These are phyloP conservation scores for Chaetura pelagica DNA, from an alignment of 2,113 vertebrate genomes.

Conservation along the genomic window DNA sequence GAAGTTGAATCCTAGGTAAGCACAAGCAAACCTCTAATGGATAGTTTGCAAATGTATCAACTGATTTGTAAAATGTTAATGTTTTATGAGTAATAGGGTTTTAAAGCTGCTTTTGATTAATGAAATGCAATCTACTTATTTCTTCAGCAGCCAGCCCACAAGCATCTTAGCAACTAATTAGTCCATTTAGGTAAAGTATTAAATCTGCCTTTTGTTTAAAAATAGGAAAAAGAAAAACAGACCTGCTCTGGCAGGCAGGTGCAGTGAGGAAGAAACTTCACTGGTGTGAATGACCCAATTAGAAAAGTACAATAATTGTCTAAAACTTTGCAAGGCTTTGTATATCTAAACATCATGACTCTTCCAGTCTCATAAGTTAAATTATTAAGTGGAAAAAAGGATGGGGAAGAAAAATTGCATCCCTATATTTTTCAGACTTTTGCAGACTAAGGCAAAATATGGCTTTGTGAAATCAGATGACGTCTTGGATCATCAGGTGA, in stretches of 20 bases:
- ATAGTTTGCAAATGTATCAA: neutral
- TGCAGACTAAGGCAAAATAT: neutral
- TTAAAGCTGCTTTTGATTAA: conserved; percentile 75
- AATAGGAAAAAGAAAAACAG: conserved; percentile 7
- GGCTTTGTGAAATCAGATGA: neutral
- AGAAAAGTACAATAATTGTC: neutral
- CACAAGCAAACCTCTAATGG: conserved; percentile 34
- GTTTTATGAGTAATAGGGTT: conserved; percentile 61
- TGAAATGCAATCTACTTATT: conserved; percentile 70
- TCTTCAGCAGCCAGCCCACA: conserved; percentile 40
- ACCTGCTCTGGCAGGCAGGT: neutral
- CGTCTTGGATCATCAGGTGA: neutral
- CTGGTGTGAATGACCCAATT: neutral
- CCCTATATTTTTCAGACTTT: neutral
- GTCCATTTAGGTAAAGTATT: conserved; percentile 68
- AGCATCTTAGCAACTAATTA: conserved; percentile 71
- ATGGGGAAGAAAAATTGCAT: neutral
- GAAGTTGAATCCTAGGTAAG: conserved; percentile 5
- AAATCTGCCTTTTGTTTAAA: conserved; percentile 44
- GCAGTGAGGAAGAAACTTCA: neutral
- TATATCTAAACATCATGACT: neutral
- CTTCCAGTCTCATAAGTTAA: neutral
- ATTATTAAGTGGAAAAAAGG: neutral
- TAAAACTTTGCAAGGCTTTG: neutral
- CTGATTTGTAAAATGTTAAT: conserved; percentile 65